A percentile compares a stretch with the other conserved stretches of the same genome.
Evolutionary conservation across 1,140 invertebrate species (phyloP).

Genomic region (Lanistes nyassanus): DNA sequence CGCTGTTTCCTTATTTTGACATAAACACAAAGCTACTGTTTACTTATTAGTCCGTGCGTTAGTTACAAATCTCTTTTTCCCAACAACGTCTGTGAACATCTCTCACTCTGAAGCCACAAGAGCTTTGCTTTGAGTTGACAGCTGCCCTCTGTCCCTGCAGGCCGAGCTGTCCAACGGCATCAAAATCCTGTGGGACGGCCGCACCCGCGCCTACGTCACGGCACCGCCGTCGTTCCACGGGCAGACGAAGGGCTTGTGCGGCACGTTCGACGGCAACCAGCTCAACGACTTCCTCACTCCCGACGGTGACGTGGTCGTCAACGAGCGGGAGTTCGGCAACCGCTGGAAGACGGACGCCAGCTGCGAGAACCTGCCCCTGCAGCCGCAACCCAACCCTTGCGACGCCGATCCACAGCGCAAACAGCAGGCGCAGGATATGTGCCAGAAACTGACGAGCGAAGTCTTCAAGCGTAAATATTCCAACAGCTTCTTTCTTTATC

Average conservation of each 20-base stretch:
- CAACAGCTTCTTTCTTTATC: not conserved
- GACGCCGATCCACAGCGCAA: conserved; percentile 48
- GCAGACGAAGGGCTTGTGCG: conserved; percentile 80
- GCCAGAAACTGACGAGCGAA: conserved; percentile 48
- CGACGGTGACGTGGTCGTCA: conserved; percentile 81
- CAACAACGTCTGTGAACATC: too few species aligned
- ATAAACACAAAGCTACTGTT: too few species aligned
- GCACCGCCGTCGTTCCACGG: conserved; percentile 78
- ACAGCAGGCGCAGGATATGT: conserved; percentile 47
- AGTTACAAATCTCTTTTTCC: too few species aligned
- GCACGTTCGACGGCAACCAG: conserved; percentile 87
- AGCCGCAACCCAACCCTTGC: conserved; percentile 42
- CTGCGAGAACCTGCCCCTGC: conserved; percentile 72
- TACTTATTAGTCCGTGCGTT: too few species aligned
- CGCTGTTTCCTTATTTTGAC: too few species aligned
- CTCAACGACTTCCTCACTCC: conserved; percentile 90
- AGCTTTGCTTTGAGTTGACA: too few species aligned
- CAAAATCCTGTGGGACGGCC: conserved; percentile 77
- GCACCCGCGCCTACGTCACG: conserved; percentile 81
- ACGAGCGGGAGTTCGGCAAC: conserved; percentile 81
- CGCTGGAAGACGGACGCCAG: conserved; percentile 86
- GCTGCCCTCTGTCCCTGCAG: conserved; percentile 65
- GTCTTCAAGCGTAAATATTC: conserved; percentile 53
- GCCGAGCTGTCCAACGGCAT: conserved; percentile 81
- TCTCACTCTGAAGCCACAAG: too few species aligned